phyloP scores from a whole-genome alignment of 2,888 invertebrate species.

The Amphiduros pacificus region DNA sequence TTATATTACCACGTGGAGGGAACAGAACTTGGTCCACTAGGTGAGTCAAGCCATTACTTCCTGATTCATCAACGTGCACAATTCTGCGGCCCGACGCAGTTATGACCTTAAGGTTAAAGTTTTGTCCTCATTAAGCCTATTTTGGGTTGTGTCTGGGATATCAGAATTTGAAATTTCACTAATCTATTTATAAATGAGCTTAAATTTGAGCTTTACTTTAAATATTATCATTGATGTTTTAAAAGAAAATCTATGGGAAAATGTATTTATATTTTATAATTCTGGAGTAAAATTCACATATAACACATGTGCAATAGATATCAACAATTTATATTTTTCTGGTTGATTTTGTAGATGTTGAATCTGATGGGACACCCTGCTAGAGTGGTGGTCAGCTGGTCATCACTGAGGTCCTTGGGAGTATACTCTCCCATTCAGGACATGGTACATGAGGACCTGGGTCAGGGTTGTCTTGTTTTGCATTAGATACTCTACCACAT shows the following conservation, averaged over 20 bases:
- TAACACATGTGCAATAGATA: neutral
- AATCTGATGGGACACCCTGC: constrained; percentile 27
- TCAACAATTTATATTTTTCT: neutral
- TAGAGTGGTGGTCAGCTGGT: constrained; percentile 30
- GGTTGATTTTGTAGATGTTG: constrained; percentile 38
- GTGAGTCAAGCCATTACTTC: constrained; percentile 56
- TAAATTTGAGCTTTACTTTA: too few species aligned
- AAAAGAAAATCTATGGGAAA: too few species aligned
- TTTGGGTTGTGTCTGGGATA: too few species aligned
- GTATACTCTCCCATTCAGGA: constrained; percentile 28
- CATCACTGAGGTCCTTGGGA: constrained; percentile 34
- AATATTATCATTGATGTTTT: too few species aligned
- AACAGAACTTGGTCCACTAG: constrained; percentile 47
- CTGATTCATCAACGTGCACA: constrained; percentile 35
- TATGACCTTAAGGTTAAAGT: constrained; percentile 1
- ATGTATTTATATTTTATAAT: neutral
- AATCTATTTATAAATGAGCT: too few species aligned
- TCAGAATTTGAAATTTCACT: too few species aligned
- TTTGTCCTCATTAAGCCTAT: too few species aligned
- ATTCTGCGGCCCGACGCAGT: constrained; percentile 34
- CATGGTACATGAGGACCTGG: constrained; percentile 29
- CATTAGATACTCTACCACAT: constrained; percentile 22
- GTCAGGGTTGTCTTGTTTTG: constrained; percentile 29
- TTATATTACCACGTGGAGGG: constrained; percentile 36
- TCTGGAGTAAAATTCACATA: neutral